Evolutionary conservation across 2,113 vertebrate species (phyloP).

Genomic region (Pungitius pungitius): DNA sequence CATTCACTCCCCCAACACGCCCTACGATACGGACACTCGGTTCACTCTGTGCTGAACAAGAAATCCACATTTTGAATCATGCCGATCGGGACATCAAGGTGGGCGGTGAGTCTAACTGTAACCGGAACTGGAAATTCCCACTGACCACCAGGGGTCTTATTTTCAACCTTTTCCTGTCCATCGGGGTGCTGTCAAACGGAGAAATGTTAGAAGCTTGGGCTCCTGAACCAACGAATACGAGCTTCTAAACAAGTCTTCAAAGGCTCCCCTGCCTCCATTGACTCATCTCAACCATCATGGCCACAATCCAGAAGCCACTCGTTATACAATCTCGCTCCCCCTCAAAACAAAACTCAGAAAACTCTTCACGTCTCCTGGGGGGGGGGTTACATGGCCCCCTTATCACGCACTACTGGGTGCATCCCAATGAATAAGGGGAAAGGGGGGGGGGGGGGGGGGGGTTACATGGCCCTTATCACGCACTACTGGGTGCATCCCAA

Average conservation of each 20-base stretch:
- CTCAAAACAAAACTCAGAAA: neutral
- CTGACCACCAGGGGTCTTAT: neutral
- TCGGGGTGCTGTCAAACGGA: neutral
- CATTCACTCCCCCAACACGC: neutral
- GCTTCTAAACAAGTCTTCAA: neutral
- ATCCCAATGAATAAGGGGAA: slow-evolving; percentile 17
- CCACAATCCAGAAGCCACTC: neutral
- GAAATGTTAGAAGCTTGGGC: no score
- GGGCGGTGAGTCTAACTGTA: neutral
- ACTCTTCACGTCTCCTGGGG: slow-evolving; percentile 26
- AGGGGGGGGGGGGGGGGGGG: no score
- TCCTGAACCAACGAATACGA: neutral
- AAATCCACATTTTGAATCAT: neutral
- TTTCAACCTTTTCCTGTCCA: neutral
- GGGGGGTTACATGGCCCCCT: slow-evolving; percentile 17
- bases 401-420: slow-evolving; percentile 12
- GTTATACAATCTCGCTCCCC: neutral
- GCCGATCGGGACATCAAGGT: neutral
- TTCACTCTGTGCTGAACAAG: neutral
- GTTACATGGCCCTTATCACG: slow-evolving; percentile 17
- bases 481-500: slow-evolving; percentile 7
- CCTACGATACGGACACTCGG: neutral
- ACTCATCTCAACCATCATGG: slow-evolving; percentile 16
- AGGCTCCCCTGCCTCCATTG: slow-evolving; percentile 4
- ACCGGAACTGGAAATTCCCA: neutral